Base-by-base conservation (phyloP, 92 coral and sea anemone genomes). In the Epizoanthus scotinus region DNA sequence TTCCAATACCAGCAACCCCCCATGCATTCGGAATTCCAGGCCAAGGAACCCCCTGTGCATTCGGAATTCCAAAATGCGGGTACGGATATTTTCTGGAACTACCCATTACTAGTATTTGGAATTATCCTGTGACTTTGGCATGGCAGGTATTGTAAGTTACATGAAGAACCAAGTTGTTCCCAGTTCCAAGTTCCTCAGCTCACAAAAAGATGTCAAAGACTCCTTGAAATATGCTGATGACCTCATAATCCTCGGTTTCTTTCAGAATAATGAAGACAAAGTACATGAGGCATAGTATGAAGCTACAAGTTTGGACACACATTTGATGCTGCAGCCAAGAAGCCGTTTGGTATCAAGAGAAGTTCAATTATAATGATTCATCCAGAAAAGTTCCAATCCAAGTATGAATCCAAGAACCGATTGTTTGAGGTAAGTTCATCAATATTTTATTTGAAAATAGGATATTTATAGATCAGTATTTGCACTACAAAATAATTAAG, bases 131-230 rank as follows among this genome's bases (percentile, higher is more conserved):
- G 6, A 36, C 21, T 53, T n/a, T 31, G 19, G 13, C 0, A 47
- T 62, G 66, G 12, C 50, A 95, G 99, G 91, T 49, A 93, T 95
- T 74, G 66, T 86, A 60, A 78, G 83, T 63, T 95, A 93, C 91
- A 95, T 95, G 99, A 87, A 79, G 34, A 82, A 84, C 47, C 99
- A 95, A 85, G 94, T 93, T 69, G 99, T 98, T 0, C 96, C 98
- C 21, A 95, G 99, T 59, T 95, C 99, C 31, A 95, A 92, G 81
- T 87, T 89, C 19, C 80, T 91, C 69, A 71, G 87, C 25, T 89
- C 98, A 13, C 87, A 86, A 56, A 95, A 89, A 82, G 98, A 93
- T 24, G 90, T 95, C 62, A 85, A 80, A 67, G 96, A 95, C 84
- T 91, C 93, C 80, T 85, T 89, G 85, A 95, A 95, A 73, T 92